These are phyloP conservation scores for Nothobranchius furzeri DNA, from an alignment of 2,113 vertebrate genomes.

Conservation along the genomic window DNA sequence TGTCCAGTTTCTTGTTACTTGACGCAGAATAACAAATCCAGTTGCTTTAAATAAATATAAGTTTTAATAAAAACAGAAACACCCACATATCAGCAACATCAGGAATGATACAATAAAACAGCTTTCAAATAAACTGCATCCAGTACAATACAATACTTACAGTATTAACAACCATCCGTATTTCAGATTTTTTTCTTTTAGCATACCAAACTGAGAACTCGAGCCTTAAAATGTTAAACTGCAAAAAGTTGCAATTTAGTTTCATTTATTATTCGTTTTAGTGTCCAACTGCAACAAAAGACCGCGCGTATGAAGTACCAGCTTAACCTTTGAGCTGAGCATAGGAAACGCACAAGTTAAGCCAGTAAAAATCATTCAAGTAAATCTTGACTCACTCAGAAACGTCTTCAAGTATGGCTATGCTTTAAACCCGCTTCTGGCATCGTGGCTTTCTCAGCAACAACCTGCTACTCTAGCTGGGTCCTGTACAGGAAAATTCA, in stretches of 20 bases:
- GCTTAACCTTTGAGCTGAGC: constrained; percentile 86
- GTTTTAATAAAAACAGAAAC: constrained; percentile 99
- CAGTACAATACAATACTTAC: constrained; percentile 99
- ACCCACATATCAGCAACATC: constrained; percentile 98
- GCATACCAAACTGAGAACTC: constrained; percentile 89
- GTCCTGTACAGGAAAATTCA: constrained; percentile 84
- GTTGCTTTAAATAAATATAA: constrained; percentile 99
- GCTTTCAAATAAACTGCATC: constrained; percentile 99
- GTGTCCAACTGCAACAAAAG: constrained; percentile 91
- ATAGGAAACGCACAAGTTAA: constrained; percentile 83
- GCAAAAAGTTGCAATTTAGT: constrained; percentile 81
- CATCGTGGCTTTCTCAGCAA: constrained; percentile 73
- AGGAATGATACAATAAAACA: constrained; percentile 99
- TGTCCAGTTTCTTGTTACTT: constrained; percentile 3
- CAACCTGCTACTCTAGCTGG: constrained; percentile 87
- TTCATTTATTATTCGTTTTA: constrained; percentile 83
- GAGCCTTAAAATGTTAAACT: constrained; percentile 72
- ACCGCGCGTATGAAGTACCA: constrained; percentile 82
- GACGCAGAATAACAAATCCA: constrained; percentile 57
- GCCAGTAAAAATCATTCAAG: constrained; percentile 94
- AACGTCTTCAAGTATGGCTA: constrained; percentile 97
- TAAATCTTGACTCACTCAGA: constrained; percentile 90
- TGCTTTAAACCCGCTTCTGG: constrained; percentile 85
- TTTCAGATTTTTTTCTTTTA: constrained; percentile 72
- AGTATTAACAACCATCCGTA: constrained; percentile 94